Conservation (phyloP, 2,888 invertebrate genomes). For the Callyntrura sp. region DNA sequence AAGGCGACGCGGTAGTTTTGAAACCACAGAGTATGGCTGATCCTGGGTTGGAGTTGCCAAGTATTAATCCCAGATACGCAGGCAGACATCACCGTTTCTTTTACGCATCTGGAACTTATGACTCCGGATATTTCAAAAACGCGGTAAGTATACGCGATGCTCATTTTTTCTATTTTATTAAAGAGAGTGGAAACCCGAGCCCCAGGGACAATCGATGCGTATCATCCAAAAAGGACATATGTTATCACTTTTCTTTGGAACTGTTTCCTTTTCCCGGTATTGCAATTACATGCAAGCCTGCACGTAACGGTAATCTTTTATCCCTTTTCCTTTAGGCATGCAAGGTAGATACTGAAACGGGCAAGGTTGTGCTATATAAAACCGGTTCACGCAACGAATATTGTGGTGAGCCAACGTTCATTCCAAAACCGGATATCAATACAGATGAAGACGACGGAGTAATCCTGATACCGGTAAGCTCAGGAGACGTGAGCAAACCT, state of each 20-base stretch:
- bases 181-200: no score
- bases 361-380: constrained; percentile 84
- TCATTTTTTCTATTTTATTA: no score
- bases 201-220: no score
- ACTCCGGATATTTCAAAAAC: constrained; percentile 84
- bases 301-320: constrained; percentile 19
- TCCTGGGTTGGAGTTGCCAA: constrained; percentile 86
- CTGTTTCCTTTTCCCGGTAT: no score
- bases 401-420: constrained; percentile 86
- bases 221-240: neutral
- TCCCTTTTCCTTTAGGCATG: constrained; percentile 84
- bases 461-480: constrained; percentile 84
- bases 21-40: constrained; percentile 83
- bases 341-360: constrained; percentile 85
- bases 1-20: constrained; percentile 84
- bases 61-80: constrained; percentile 85
- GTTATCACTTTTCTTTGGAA: constrained; percentile 4
- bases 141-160: constrained; percentile 54
- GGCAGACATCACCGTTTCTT: constrained; percentile 86
- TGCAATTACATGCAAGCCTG: no score
- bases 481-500: constrained; percentile 83
- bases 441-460: constrained; percentile 86
- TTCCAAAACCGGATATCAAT: constrained; percentile 85
- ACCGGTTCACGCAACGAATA: constrained; percentile 85
- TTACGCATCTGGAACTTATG: constrained; percentile 86